These are phyloP conservation scores for Mesaphorura yosii DNA, from an alignment of 1,140 invertebrate species.

Conservation along the genomic window DNA sequence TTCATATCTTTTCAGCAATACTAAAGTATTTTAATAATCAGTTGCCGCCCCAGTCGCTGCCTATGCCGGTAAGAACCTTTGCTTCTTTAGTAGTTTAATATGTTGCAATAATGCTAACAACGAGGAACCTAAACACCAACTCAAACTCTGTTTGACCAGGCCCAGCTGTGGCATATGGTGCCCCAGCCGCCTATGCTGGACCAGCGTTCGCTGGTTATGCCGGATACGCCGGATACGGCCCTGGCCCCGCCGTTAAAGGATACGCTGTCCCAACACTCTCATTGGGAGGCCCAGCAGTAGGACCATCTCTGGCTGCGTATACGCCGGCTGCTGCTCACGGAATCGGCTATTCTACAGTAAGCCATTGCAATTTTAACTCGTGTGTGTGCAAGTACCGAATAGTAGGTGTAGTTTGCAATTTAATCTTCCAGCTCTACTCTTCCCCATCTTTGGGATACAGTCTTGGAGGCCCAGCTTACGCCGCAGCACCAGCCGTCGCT, in stretches of 20 bases:
- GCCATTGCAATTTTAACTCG: constrained; percentile 13
- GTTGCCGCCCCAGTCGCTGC: constrained; percentile 5
- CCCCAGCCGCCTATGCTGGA: constrained; percentile 4
- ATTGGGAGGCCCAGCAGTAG: constrained; percentile 10
- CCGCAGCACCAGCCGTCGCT: constrained; percentile 3
- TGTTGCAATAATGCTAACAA: too few species aligned
- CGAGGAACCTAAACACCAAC: too few species aligned
- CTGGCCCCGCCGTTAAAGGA: constrained; percentile 6
- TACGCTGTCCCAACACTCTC: constrained; percentile 14
- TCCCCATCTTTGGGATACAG: constrained; percentile 18
- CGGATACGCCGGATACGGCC: neutral
- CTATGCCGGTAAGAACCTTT: constrained; percentile 18
- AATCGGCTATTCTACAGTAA: constrained; percentile 7
- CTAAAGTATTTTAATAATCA: too few species aligned
- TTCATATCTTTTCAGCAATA: too few species aligned
- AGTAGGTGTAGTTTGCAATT: neutral
- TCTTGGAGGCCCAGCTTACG: constrained; percentile 4
- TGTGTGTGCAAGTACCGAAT: neutral
- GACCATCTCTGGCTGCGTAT: constrained; percentile 5
- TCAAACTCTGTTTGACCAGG: too few species aligned
- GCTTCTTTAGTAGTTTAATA: too few species aligned
- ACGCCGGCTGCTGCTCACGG: constrained; percentile 10
- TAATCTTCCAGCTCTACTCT: neutral
- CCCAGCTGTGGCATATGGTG: neutral
- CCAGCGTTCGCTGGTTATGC: neutral